Evolutionary conservation across 2,888 invertebrate species (phyloP).

Genomic region (Polylopha cassiicola): DNA sequence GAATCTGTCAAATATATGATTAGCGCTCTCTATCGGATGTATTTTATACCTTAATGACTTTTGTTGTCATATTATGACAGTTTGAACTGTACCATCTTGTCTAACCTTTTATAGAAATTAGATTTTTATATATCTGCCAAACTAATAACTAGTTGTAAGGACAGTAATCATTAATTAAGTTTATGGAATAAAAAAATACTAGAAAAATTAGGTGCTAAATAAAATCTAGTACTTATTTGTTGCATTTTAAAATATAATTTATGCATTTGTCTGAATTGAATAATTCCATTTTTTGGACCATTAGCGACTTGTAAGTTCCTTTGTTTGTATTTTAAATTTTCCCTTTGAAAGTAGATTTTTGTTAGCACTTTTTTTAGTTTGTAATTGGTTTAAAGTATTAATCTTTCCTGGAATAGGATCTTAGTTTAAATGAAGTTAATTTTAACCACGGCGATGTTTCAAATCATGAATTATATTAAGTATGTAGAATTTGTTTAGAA

Average conservation of each 20-base stretch:
- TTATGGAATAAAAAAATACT: constrained; percentile 51
- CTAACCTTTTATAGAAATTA: no score
- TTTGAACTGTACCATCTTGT: no score
- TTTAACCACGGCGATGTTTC: constrained; percentile 38
- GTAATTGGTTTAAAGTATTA: constrained; percentile 30
- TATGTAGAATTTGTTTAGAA: constrained; percentile 24
- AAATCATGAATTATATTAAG: constrained; percentile 41
- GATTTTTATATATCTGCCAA: constrained; percentile 37
- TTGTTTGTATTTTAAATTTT: constrained; percentile 21
- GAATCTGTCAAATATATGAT: no score
- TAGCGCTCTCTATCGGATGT: no score
- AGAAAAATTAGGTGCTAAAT: constrained; percentile 55
- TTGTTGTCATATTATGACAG: no score
- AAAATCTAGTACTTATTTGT: constrained; percentile 29
- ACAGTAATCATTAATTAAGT: constrained; percentile 35
- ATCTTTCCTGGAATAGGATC: constrained; percentile 31
- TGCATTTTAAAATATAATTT: constrained; percentile 29
- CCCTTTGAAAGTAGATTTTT: constrained; percentile 24
- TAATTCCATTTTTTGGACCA: constrained; percentile 38
- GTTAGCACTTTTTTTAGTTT: constrained; percentile 31
- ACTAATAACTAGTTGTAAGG: constrained; percentile 44
- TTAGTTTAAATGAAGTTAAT: constrained; percentile 43
- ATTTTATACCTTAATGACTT: no score
- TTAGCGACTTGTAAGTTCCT: constrained; percentile 27
- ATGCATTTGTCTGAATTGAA: constrained; percentile 28